phyloP scores from a whole-genome alignment of 2,888 invertebrate species.

The Hirudinaria manillensis region DNA sequence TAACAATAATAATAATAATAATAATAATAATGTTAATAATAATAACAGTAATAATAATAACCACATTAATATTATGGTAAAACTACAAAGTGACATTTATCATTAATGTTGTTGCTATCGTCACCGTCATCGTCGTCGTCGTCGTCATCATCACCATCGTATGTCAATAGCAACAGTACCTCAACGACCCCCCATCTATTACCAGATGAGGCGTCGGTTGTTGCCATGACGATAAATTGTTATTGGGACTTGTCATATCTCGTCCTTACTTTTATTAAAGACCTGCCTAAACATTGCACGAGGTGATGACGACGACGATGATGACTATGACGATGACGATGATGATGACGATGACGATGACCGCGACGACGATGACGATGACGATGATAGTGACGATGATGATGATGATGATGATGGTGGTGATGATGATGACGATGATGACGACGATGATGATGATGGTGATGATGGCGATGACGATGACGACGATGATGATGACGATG shows the following conservation, averaged over 20 bases:
- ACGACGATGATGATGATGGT: constrained; percentile 20
- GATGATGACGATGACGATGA: constrained; percentile 17
- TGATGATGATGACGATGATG: constrained; percentile 18
- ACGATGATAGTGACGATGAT: not conserved
- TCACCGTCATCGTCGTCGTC: too few relatives aligned
- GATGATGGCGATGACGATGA: not conserved
- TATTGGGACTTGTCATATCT: too few relatives aligned
- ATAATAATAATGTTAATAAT: constrained; percentile 1
- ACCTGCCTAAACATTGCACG: not conserved
- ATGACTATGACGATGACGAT: constrained; percentile 13
- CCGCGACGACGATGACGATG: not conserved
- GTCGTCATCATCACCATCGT: too few relatives aligned
- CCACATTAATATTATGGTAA: too few relatives aligned
- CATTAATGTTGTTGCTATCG: too few relatives aligned
- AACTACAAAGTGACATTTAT: too few relatives aligned
- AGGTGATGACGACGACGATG: constrained; percentile 22
- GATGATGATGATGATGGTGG: constrained; percentile 18
- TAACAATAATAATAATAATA: not conserved
- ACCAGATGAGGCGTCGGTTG: not conserved
- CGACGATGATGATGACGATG: constrained; percentile 1
- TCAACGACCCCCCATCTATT: too few relatives aligned
- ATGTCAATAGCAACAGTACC: too few relatives aligned
- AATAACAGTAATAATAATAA: not conserved
- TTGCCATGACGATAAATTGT: not conserved
- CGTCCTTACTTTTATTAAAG: not conserved